These are phyloP conservation scores for Apis florea DNA, from an alignment of 1,140 invertebrate genomes.

Conservation along the genomic window DNA sequence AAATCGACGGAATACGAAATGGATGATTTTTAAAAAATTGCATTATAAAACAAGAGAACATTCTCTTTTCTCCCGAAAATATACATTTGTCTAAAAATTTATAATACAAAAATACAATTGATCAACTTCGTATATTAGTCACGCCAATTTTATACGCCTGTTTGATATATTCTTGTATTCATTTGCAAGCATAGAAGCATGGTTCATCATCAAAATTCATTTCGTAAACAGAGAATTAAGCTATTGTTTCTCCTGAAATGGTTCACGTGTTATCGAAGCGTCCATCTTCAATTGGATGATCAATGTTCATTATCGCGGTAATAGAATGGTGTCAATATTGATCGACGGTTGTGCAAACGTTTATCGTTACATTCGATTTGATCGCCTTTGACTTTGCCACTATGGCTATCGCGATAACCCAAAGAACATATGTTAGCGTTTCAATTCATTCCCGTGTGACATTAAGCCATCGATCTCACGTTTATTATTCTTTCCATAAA, in stretches of 20 bases:
- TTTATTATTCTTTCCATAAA: not conserved
- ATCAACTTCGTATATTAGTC: not conserved
- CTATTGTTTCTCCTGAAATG: not conserved
- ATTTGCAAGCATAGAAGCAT: too few relatives aligned
- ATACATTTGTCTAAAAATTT: slow-evolving; percentile 5
- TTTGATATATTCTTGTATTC: not conserved
- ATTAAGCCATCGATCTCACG: not conserved
- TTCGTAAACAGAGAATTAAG: not conserved
- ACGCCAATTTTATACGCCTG: not conserved
- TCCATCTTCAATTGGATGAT: not conserved
- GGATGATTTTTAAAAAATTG: not conserved
- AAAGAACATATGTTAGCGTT: too few relatives aligned
- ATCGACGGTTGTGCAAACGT: slow-evolving; percentile 14
- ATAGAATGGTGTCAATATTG: slow-evolving; percentile 19
- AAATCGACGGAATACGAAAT: not conserved
- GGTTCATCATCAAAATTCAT: not conserved
- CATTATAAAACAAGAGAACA: not conserved
- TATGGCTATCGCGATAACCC: not conserved
- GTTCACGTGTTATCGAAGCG: not conserved
- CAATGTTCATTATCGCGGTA: not conserved
- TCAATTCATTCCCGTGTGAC: not conserved
- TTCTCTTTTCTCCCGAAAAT: not conserved
- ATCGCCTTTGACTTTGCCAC: not conserved
- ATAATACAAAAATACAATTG: slow-evolving; percentile 34
- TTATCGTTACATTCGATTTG: not conserved